Evolutionary conservation across 2,113 vertebrate genomes (phyloP).

Genomic region (Chrysochloris asiatica): DNA sequence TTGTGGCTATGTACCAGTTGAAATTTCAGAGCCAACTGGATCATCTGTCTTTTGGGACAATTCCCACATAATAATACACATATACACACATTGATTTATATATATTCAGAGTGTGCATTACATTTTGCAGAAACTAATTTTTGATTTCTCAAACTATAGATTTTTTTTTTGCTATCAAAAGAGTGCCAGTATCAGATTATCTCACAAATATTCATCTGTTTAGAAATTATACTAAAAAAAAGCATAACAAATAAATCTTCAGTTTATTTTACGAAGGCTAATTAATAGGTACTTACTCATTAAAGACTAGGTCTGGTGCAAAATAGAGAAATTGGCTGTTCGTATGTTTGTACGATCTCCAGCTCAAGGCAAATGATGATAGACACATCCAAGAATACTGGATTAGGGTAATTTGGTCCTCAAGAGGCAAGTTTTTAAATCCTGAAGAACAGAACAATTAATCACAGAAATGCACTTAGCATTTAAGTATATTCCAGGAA

Average conservation of each 20-base stretch:
- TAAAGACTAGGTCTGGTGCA: slow-evolving; percentile 98
- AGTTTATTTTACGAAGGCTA: slow-evolving; percentile 69
- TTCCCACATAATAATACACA: slow-evolving; percentile 63
- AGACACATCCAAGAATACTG: slow-evolving; percentile 99
- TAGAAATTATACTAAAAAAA: slow-evolving; percentile 62
- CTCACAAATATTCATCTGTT: slow-evolving; percentile 65
- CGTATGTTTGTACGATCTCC: slow-evolving; percentile 99
- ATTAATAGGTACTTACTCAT: slow-evolving; percentile 93
- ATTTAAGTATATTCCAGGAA: slow-evolving; percentile 49
- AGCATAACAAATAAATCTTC: slow-evolving; percentile 65
- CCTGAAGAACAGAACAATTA: slow-evolving; percentile 87
- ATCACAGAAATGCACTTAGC: slow-evolving; percentile 77
- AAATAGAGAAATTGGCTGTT: slow-evolving; percentile 99
- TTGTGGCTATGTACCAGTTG: slow-evolving; percentile 56
- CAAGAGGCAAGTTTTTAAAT: slow-evolving; percentile 98
- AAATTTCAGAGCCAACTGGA: slow-evolving; percentile 69
- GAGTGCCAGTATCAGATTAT: slow-evolving; percentile 37
- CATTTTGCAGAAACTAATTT: slow-evolving; percentile 38
- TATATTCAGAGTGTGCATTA: neutral
- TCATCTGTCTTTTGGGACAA: slow-evolving; percentile 70
- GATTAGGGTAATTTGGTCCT: slow-evolving; percentile 99
- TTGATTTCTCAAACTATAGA: slow-evolving; percentile 22
- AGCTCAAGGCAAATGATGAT: slow-evolving; percentile 98
- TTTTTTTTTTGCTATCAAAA: slow-evolving; percentile 31
- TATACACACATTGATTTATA: slow-evolving; percentile 51